Evolutionary conservation across 2,888 invertebrate species (phyloP).

Genomic region (Machimus rusticus): DNA sequence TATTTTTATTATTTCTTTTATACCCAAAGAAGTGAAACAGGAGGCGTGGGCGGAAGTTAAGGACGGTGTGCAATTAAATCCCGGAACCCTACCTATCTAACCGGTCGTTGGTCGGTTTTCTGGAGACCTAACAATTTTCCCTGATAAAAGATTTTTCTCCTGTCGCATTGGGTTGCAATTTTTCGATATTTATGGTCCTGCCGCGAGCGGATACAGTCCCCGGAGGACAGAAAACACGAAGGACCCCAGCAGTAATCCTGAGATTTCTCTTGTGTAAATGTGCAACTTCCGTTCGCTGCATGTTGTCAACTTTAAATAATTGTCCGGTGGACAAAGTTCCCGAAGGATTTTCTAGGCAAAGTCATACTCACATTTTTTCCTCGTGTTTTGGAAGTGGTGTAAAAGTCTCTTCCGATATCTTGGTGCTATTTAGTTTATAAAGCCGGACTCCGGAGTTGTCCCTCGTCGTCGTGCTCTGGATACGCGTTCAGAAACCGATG

Average conservation of each 20-base stretch:
- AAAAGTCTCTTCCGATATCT: background rate
- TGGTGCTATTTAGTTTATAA: background rate
- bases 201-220: background rate
- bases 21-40: background rate
- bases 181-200: conserved; percentile 13
- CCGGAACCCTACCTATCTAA: background rate
- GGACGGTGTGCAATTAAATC: background rate
- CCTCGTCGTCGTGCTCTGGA: background rate
- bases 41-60: too few relatives aligned
- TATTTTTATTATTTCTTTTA: background rate
- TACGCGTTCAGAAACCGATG: background rate
- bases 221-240: background rate
- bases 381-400: background rate
- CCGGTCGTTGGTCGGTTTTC: background rate
- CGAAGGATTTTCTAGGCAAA: background rate
- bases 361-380: background rate
- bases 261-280: conserved; percentile 1
- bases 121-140: background rate
- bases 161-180: conserved; percentile 26
- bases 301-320: background rate
- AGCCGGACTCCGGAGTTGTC: background rate
- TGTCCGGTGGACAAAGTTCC: background rate
- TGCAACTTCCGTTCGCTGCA: background rate
- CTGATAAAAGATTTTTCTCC: conserved; percentile 14
- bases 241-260: conserved; percentile 6